phyloP scores from a whole-genome alignment of 2,888 invertebrate species.

The Agonopterix heracliana region DNA sequence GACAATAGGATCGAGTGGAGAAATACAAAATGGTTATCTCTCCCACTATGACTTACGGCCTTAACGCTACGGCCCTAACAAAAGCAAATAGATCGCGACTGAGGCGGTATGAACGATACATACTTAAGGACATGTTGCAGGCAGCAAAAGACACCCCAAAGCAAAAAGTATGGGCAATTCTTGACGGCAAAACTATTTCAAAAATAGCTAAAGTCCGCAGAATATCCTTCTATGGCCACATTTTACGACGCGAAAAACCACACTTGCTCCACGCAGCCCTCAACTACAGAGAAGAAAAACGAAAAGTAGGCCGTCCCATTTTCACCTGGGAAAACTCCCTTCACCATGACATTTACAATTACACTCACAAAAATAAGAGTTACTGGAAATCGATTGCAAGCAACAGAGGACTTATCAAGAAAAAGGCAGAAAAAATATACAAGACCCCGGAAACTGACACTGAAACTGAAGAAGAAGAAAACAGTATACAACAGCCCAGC shows the following conservation, averaged over 20 bases:
- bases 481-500: too few relatives aligned
- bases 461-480: not conserved
- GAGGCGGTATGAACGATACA: not conserved
- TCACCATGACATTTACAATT: not conserved
- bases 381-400: not conserved
- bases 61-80: not conserved
- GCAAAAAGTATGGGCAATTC: not conserved
- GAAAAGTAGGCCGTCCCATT: not conserved
- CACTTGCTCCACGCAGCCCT: not conserved
- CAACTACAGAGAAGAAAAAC: not conserved
- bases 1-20: not conserved
- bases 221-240: not conserved
- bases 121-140: not conserved
- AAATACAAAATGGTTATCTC: not conserved
- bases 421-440: not conserved
- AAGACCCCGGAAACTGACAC: not conserved
- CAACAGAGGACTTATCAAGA: not conserved
- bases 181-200: not conserved
- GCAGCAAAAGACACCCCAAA: not conserved
- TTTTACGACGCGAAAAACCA: not conserved
- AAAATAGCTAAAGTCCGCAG: not conserved
- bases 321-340: not conserved
- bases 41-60: not conserved
- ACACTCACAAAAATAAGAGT: not conserved
- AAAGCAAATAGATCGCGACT: not conserved